Evolutionary conservation across 2,888 invertebrate genomes (phyloP).

Genomic region (Ischnura elegans): DNA sequence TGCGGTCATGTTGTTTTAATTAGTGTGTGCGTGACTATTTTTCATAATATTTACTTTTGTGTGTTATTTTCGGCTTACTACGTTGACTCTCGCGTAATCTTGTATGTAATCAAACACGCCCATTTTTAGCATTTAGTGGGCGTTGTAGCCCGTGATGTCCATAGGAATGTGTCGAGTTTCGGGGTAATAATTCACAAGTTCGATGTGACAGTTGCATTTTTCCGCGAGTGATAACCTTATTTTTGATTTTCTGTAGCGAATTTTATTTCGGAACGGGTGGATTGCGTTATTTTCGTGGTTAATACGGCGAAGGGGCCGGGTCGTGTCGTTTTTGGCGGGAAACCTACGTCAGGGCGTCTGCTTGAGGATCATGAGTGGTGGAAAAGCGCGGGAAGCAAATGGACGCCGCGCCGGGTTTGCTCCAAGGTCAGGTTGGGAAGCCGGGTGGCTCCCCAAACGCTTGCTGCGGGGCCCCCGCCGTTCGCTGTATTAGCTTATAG

Average conservation of each 20-base stretch:
- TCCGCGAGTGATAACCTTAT: neutral
- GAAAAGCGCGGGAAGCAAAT: slow-evolving; percentile 48
- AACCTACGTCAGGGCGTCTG: slow-evolving; percentile 49
- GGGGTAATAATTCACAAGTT: neutral
- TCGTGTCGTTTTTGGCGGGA: slow-evolving; percentile 53
- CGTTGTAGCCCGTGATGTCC: neutral
- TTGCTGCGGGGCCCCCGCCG: neutral
- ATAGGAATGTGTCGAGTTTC: neutral
- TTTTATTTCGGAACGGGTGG: neutral
- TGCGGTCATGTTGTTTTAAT: neutral
- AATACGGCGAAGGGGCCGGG: neutral
- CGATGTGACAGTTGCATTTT: neutral
- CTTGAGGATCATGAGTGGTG: slow-evolving; percentile 24
- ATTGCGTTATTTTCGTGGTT: neutral
- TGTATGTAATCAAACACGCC: neutral
- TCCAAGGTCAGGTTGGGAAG: slow-evolving; percentile 44
- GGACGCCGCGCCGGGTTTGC: slow-evolving; percentile 27
- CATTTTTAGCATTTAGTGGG: neutral
- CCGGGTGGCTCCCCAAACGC: slow-evolving; percentile 22
- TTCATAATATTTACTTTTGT: neutral
- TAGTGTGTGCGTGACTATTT: neutral
- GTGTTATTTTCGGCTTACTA: neutral
- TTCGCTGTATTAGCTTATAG: neutral
- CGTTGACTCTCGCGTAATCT: neutral
- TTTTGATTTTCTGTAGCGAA: neutral